phyloP scores from a whole-genome alignment of 2,797 vertebrate genomes.

The Coregonus sp. region DNA sequence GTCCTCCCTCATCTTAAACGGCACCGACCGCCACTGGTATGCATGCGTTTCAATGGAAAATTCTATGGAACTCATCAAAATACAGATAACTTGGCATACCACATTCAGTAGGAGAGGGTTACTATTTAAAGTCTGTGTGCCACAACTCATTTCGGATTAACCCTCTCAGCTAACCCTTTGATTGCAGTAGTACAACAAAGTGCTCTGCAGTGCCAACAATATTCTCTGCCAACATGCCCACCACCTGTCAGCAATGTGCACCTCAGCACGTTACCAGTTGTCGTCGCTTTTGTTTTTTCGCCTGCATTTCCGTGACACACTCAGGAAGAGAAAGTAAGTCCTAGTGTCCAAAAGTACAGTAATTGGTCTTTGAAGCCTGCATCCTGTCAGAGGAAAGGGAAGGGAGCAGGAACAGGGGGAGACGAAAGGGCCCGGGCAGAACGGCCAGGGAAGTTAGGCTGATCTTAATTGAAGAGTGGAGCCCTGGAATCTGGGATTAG shows the following conservation, averaged over 20 bases:
- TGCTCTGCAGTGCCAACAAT: neutral
- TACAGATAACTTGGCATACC: neutral
- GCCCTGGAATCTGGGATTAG: slow-evolving; percentile 44
- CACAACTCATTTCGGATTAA: neutral
- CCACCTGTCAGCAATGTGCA: neutral
- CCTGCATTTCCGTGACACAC: neutral
- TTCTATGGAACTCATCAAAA: neutral
- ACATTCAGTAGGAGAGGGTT: neutral
- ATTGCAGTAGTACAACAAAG: neutral
- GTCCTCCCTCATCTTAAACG: too few relatives aligned
- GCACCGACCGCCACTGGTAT: too few relatives aligned
- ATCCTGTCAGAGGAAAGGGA: slow-evolving; percentile 24
- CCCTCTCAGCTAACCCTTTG: neutral
- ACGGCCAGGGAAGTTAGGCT: neutral
- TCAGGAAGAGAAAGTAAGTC: slow-evolving; percentile 12
- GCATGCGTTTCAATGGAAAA: neutral
- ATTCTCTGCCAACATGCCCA: neutral
- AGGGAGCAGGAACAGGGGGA: neutral
- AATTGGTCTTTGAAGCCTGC: slow-evolving; percentile 21
- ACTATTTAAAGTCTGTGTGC: neutral
- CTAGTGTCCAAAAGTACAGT: neutral
- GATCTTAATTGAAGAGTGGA: slow-evolving; percentile 30
- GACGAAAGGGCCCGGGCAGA: neutral
- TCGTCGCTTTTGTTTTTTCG: neutral
- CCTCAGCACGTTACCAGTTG: neutral